A percentile compares a stretch with the other conserved stretches of the same genome.
phyloP scores from a whole-genome alignment of 2,113 vertebrate genomes.

The Psilopsiagon aymara region DNA sequence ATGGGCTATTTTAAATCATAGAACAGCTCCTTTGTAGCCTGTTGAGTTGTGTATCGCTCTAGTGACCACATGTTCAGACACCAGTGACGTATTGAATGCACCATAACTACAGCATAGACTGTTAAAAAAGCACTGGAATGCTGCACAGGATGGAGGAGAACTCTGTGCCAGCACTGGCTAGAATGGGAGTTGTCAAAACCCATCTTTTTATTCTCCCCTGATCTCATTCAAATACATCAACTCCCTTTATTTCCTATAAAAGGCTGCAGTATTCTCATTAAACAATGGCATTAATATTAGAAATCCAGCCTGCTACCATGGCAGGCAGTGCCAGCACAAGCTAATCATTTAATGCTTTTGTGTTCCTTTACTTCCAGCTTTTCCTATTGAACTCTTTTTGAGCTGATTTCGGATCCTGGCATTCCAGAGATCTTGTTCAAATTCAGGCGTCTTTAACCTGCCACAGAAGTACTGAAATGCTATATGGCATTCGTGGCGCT shows the following conservation, averaged over 20 bases:
- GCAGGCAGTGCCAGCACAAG: not conserved
- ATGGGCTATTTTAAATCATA: not conserved
- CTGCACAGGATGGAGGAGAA: not conserved
- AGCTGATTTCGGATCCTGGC: not conserved
- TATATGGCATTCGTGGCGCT: accelerated
- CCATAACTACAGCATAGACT: not conserved
- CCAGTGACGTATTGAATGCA: not conserved
- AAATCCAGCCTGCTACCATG: not conserved
- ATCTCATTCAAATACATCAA: not conserved
- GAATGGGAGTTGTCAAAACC: not conserved
- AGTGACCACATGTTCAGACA: not conserved
- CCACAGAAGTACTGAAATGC: not conserved
- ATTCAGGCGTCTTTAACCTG: not conserved
- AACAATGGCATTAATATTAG: slow-evolving; percentile 22
- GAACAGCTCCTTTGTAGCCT: not conserved
- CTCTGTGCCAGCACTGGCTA: not conserved
- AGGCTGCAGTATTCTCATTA: not conserved
- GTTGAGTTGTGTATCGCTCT: not conserved
- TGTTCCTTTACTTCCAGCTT: not conserved
- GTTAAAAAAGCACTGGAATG: not conserved
- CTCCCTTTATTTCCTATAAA: slow-evolving; percentile 25
- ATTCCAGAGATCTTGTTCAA: not conserved
- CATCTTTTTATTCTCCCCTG: not conserved
- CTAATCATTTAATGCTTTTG: not conserved
- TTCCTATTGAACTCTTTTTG: not conserved